phyloP scores from a whole-genome alignment of 1,140 invertebrate species.

The Phocides pigmalion region DNA sequence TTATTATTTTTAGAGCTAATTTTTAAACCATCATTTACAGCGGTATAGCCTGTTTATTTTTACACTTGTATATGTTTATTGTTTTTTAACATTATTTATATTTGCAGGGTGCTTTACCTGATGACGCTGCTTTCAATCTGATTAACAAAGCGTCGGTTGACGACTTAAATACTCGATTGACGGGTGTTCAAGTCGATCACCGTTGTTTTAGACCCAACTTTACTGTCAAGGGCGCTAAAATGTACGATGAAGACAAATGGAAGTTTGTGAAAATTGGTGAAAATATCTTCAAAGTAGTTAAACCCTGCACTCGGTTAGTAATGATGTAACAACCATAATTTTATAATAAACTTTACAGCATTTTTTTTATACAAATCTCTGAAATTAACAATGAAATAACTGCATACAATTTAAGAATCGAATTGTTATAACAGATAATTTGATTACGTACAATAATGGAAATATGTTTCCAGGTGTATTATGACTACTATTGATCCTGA shows the following conservation, averaged over 20 bases:
- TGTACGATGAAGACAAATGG: constrained; percentile 89
- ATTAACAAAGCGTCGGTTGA: constrained; percentile 86
- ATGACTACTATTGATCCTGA: constrained; percentile 87
- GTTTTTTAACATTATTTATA: not conserved
- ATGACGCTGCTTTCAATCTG: constrained; percentile 85
- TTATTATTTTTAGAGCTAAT: too few relatives aligned
- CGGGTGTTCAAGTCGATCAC: constrained; percentile 63
- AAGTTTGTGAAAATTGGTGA: constrained; percentile 88
- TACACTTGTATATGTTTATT: too few relatives aligned
- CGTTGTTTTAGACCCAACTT: constrained; percentile 88
- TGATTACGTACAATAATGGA: not conserved
- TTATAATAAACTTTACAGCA: too few relatives aligned
- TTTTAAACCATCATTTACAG: too few relatives aligned
- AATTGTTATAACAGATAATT: not conserved
- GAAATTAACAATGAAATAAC: not conserved
- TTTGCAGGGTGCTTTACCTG: constrained; percentile 84
- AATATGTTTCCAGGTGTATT: constrained; percentile 79
- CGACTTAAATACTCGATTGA: constrained; percentile 85
- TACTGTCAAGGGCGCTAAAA: constrained; percentile 85
- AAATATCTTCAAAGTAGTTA: constrained; percentile 85
- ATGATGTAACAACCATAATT: too few relatives aligned
- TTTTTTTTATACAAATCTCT: too few relatives aligned
- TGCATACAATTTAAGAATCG: not conserved
- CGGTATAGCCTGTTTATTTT: too few relatives aligned
- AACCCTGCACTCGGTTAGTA: constrained; percentile 85